Percentiles rank a stretch among this genome's conserved stretches.
Evolutionary conservation across 1,140 invertebrate genomes (phyloP).

Genomic region (Lasioglossum albipes): DNA sequence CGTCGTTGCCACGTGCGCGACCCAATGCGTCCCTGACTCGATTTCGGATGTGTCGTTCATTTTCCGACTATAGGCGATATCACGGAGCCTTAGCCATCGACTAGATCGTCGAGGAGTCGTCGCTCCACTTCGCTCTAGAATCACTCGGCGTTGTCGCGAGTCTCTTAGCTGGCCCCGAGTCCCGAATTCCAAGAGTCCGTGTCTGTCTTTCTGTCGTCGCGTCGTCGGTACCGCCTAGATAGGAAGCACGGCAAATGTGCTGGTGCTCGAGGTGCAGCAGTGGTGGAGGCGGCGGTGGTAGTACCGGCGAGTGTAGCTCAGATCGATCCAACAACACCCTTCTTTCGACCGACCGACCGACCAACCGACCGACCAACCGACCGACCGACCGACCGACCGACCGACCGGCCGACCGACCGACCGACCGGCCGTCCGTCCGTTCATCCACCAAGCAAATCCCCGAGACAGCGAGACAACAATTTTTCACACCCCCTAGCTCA

Average conservation of each 20-base stretch:
- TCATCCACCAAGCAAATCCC: neutral
- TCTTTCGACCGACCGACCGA: slow-evolving; percentile 27
- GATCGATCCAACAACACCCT: slow-evolving; percentile 43
- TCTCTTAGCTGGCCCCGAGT: neutral
- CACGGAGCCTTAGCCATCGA: neutral
- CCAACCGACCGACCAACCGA: slow-evolving; percentile 3
- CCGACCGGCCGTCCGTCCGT: neutral
- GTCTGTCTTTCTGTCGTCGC: neutral
- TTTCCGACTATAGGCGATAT: neutral
- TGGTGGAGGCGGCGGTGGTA: neutral
- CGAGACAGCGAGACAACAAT: no score
- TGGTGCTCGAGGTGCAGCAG: neutral
- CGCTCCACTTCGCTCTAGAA: neutral
- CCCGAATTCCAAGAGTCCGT: no score
- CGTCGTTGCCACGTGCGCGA: slow-evolving; percentile 40
- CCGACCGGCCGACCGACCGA: neutral
- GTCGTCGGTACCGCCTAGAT: neutral
- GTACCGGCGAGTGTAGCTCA: slow-evolving; percentile 19
- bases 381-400: slow-evolving; percentile 2
- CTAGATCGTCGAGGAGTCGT: neutral
- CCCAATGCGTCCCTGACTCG: slow-evolving; percentile 13
- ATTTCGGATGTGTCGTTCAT: slow-evolving; percentile 7
- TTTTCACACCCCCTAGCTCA: no score
- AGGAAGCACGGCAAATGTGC: neutral
- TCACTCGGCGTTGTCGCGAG: neutral